Evolutionary conservation across 92 coral and sea anemone genomes (phyloP).

Genomic region (Hydrozoanthus gracilis): DNA sequence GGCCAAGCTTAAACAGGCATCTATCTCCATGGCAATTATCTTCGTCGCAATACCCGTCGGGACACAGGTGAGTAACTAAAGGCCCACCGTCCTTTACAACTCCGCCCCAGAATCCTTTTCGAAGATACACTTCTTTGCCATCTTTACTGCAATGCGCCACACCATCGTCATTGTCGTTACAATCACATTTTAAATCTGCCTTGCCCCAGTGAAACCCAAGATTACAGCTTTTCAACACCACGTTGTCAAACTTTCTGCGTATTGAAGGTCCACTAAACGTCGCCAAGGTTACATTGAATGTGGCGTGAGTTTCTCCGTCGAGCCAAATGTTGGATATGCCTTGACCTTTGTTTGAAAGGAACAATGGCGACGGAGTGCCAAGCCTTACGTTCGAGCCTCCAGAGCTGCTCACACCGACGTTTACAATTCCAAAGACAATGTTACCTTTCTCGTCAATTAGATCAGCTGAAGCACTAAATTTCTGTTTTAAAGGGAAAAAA

Average conservation of each 20-base stretch:
- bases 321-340: conserved; percentile 50
- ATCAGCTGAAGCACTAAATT: conserved; percentile 65
- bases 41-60: conserved; percentile 67
- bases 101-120: conserved; percentile 93
- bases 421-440: conserved; percentile 78
- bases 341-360: conserved; percentile 57
- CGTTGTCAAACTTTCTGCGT: conserved; percentile 43
- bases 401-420: conserved; percentile 39
- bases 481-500: conserved; percentile 21
- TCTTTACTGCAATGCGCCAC: conserved; percentile 66
- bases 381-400: conserved; percentile 50
- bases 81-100: conserved; percentile 42
- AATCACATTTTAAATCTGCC: conserved; percentile 54
- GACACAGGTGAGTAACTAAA: conserved; percentile 78
- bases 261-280: conserved; percentile 70
- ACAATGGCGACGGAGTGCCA: conserved; percentile 64
- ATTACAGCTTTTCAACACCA: conserved; percentile 63
- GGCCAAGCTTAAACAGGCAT: conserved; percentile 9
- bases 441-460: conserved; percentile 83
- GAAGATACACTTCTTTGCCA: conserved; percentile 58
- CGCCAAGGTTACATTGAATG: conserved; percentile 52
- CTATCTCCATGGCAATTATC: neutral
- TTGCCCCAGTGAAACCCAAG: conserved; percentile 68
- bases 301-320: conserved; percentile 51
- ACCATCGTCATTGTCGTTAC: conserved; percentile 62